Percentiles rank a stretch among this genome's conserved stretches.
Conservation (phyloP, 2,888 invertebrate species). For the Agriopis leucophaearia region DNA sequence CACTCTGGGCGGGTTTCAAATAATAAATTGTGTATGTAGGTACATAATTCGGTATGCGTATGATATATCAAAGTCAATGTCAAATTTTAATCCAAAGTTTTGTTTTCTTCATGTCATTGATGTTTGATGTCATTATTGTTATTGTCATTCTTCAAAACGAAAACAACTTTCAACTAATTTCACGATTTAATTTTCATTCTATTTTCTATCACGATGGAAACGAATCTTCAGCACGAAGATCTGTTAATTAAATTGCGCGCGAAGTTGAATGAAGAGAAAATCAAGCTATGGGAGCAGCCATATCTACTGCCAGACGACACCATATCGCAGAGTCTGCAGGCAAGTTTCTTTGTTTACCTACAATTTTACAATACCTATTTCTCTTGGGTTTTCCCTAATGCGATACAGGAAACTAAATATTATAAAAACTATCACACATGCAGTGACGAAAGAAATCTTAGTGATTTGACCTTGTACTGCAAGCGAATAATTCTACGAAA, state of each 20-base stretch:
- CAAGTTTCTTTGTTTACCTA: slow-evolving; percentile 51
- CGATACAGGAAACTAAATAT: slow-evolving; percentile 9
- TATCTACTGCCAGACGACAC: slow-evolving; percentile 79
- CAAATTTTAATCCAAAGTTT: not conserved
- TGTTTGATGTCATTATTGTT: too few relatives aligned
- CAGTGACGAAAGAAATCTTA: not conserved
- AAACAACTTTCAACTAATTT: slow-evolving; percentile 35
- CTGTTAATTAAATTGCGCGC: slow-evolving; percentile 88
- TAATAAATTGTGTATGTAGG: too few relatives aligned
- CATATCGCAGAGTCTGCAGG: slow-evolving; percentile 81
- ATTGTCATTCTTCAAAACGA: not conserved
- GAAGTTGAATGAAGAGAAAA: slow-evolving; percentile 88
- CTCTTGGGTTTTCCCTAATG: slow-evolving; percentile 5
- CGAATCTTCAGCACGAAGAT: slow-evolving; percentile 85
- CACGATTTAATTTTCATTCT: slow-evolving; percentile 41
- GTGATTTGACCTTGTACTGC: not conserved
- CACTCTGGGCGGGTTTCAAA: too few relatives aligned
- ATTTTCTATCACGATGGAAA: slow-evolving; percentile 60
- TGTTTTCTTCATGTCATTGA: slow-evolving; percentile 11
- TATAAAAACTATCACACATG: not conserved
- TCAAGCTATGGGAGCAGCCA: slow-evolving; percentile 92
- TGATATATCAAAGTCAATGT: slow-evolving; percentile 1
- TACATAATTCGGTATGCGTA: too few relatives aligned
- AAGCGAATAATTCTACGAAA: not conserved
- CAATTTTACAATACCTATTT: not conserved